These are phyloP conservation scores for Cyclophora albipunctata DNA, from an alignment of 2,888 invertebrate genomes.

Conservation along the genomic window DNA sequence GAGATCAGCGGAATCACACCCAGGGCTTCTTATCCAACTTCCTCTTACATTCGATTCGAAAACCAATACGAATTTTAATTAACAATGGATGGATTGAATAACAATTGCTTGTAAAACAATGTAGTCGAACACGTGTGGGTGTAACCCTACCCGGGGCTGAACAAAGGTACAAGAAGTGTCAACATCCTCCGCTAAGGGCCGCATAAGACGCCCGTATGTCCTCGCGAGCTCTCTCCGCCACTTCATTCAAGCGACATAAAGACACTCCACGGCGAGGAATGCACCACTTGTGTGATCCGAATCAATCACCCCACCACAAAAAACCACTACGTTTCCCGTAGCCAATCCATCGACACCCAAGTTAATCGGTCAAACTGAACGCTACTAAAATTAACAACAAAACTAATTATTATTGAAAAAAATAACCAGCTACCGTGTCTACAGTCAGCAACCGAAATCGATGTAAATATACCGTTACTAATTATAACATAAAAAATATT, in stretches of 20 bases:
- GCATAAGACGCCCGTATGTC: conserved; percentile 69
- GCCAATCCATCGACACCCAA: conserved; percentile 22
- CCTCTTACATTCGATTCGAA: conserved; percentile 10
- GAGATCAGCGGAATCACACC: conserved; percentile 28
- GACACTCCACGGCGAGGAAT: conserved; percentile 56
- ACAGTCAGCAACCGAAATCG: conserved; percentile 48
- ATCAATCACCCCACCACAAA: conserved; percentile 15
- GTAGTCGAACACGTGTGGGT: conserved; percentile 48
- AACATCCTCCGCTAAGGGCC: conserved; percentile 57
- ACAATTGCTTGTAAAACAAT: conserved; percentile 4
- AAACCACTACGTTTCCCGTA: conserved; percentile 12
- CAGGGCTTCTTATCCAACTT: conserved; percentile 15
- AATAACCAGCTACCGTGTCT: conserved; percentile 42
- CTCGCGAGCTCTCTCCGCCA: conserved; percentile 33
- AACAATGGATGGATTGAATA: conserved; percentile 5
- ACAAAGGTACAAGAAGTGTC: conserved; percentile 69
- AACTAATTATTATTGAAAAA: conserved; percentile 49
- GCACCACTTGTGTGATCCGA: conserved; percentile 15
- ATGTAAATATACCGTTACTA: conserved; percentile 65
- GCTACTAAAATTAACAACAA: conserved; percentile 47
- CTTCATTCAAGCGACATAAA: conserved; percentile 55
- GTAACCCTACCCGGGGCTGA: conserved; percentile 60
- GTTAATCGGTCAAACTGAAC: conserved; percentile 31
- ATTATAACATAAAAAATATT: conserved; percentile 55
- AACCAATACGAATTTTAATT: conserved; percentile 1